Conservation (phyloP, 2,888 invertebrate genomes). For the Trachelus iudaicus region DNA sequence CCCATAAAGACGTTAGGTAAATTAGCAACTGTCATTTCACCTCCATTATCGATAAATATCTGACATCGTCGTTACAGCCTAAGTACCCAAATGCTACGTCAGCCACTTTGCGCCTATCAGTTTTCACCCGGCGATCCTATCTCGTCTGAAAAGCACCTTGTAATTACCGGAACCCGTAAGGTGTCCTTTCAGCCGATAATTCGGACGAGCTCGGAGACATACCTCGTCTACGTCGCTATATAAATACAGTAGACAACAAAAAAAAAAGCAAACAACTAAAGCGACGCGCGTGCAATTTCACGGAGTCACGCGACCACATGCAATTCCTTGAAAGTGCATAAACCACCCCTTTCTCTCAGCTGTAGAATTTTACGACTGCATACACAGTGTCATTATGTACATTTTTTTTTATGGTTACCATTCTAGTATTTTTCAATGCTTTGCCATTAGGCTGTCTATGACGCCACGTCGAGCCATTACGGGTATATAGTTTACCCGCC, state of each 20-base stretch:
- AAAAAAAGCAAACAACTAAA: not conserved
- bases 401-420: not conserved
- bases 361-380: not conserved
- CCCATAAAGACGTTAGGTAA: not conserved
- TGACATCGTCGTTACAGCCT: not conserved
- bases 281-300: slow-evolving; percentile 28
- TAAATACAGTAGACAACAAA: too few species aligned
- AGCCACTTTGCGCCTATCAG: not conserved
- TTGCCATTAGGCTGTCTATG: not conserved
- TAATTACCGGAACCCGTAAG: slow-evolving; percentile 36
- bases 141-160: not conserved
- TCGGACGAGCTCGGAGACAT: not conserved
- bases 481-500: not conserved
- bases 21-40: not conserved
- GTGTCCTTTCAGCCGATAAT: slow-evolving; percentile 9
- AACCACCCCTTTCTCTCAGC: not conserved
- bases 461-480: not conserved
- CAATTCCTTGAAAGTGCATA: slow-evolving; percentile 34
- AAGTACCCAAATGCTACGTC: not conserved
- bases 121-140: not conserved
- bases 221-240: not conserved
- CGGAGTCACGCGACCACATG: slow-evolving; percentile 41
- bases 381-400: not conserved
- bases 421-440: not conserved
- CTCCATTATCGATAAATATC: not conserved